Base-by-base conservation (phyloP, 1,140 invertebrate species). In the Melitaea cinxia region DNA sequence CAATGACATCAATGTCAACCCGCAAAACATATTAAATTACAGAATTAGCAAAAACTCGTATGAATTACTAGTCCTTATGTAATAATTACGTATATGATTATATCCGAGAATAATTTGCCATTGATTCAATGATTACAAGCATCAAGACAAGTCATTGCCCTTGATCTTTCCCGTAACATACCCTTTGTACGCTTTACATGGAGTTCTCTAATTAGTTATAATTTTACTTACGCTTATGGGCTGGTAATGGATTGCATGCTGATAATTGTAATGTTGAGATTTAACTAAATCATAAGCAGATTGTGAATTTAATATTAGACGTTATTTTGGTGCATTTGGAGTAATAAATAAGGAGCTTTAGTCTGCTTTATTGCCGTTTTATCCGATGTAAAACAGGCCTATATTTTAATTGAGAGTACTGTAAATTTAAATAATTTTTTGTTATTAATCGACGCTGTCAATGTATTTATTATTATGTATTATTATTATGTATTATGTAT, bases 71-170 rank as follows among this genome's bases (percentile, higher is more conserved):
- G 42, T 9, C 19, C 17, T 47, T 47, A 47, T 47, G 42, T 47
- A 47, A 47, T 47, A 21, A 47, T 47, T 47, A 47, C 42, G 42
- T 47, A n/a, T 14, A 33, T 33, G 15, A 4, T n/a, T 47, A 47
- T 47, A 12, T 23, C 42, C 21, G 5, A 47, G 42, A 47, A 47
- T 47, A 23, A 47, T 47, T 23, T 47, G 42, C 42, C 42, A 23
- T 39, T 39, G 35, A 39, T 23, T 47, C 42, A 47, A 47, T 24
- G 42, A 12, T 23, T 17, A 12, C 42, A 42, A 0, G 37, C 17
- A 42, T 42, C 14, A 42, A 42, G 14, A 17, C 37, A 17, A 47
- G 42, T 47, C 42, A 47, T 47, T 47, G 42, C 17, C 42, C 42
- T 21, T 47, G 42, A 47, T 47, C 42, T 47, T 47, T 47, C 6